Evolutionary conservation across 2,888 invertebrate genomes (phyloP).

Genomic region (Lamellibrachia columna): DNA sequence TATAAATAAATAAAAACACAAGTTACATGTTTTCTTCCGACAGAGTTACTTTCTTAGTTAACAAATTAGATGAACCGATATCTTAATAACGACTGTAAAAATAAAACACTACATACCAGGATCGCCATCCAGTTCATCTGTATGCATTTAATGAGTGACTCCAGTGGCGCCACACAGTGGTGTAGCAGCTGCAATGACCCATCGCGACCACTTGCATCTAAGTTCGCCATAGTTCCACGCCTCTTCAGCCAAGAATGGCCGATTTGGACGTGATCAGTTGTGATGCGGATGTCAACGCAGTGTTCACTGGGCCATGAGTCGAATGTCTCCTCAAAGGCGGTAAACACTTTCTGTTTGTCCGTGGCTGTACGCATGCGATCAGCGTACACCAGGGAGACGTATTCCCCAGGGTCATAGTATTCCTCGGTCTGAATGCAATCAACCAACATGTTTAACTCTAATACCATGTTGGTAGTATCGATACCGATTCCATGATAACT

Average conservation of each 20-base stretch:
- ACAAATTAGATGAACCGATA: neutral
- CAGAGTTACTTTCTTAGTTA: neutral
- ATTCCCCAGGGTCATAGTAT: constrained; percentile 66
- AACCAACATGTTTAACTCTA: neutral
- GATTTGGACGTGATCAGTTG: neutral
- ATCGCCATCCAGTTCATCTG: constrained; percentile 93
- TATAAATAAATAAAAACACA: neutral
- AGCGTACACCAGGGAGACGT: constrained; percentile 82
- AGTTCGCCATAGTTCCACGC: neutral
- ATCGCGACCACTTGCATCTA: neutral
- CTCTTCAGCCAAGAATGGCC: neutral
- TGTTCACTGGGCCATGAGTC: neutral
- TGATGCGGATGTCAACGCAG: neutral
- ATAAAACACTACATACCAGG: constrained; percentile 70
- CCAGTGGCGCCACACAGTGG: constrained; percentile 67
- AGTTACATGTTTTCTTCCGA: neutral
- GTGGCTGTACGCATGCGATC: constrained; percentile 84
- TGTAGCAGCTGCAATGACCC: neutral
- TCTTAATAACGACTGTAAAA: neutral
- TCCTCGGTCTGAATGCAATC: constrained; percentile 20
- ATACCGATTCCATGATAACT: neutral
- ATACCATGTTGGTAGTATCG: neutral
- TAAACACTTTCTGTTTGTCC: constrained; percentile 71
- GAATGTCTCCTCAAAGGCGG: neutral
- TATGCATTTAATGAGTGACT: constrained; percentile 85